These are phyloP conservation scores for Silurus glanis DNA, from an alignment of 2,113 vertebrate genomes.

Conservation along the genomic window DNA sequence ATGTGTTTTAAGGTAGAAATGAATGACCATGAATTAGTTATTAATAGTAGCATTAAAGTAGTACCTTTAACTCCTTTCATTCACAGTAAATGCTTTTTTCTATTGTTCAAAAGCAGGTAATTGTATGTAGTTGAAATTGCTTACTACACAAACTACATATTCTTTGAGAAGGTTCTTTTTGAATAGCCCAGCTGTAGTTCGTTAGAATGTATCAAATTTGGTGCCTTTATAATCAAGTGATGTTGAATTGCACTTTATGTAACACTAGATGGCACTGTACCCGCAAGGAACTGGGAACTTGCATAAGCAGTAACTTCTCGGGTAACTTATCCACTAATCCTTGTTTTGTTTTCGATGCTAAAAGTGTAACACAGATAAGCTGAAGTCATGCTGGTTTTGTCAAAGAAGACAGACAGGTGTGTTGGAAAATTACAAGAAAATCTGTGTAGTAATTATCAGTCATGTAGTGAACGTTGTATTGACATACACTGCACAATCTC, in stretches of 20 bases:
- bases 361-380: background rate
- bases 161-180: background rate
- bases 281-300: background rate
- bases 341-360: background rate
- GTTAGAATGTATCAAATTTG: background rate
- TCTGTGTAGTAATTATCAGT: background rate
- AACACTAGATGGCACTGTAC: slow-evolving; percentile 63
- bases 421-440: background rate
- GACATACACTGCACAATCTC: background rate
- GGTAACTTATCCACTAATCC: background rate
- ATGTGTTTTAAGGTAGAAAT: too few relatives aligned
- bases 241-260: background rate
- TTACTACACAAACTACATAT: too few relatives aligned
- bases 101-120: background rate
- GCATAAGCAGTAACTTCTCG: background rate
- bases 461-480: background rate
- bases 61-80: background rate
- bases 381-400: background rate
- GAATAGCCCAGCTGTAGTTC: background rate
- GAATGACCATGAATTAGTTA: background rate
- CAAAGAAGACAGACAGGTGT: background rate
- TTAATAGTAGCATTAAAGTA: background rate
- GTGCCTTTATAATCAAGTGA: background rate
- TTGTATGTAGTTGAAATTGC: background rate
- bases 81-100: background rate